Conservation (phyloP, 2,797 vertebrate species). For the Lepidocolaptes lacrymiger region DNA sequence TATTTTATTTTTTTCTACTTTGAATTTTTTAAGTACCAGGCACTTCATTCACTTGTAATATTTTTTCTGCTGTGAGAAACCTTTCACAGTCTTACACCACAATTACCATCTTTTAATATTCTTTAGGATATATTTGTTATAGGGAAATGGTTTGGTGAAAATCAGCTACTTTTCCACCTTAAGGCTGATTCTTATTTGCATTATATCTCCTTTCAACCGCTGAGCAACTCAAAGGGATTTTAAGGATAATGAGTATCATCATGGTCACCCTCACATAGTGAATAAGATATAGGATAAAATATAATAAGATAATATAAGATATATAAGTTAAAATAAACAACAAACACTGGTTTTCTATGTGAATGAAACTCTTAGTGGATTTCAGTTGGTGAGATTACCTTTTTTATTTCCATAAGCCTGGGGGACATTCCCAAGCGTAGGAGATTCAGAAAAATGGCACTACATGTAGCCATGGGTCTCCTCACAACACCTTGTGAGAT, state of each 20-base stretch:
- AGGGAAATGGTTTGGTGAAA: neutral
- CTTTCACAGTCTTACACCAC: neutral
- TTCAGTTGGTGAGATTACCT: rapidly evolving
- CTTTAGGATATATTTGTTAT: neutral
- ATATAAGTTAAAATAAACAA: neutral
- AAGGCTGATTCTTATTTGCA: neutral
- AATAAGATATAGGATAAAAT: neutral
- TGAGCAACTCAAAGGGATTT: neutral
- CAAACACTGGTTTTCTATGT: neutral
- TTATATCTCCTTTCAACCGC: neutral
- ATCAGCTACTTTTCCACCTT: neutral
- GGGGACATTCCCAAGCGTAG: neutral
- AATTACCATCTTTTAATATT: neutral
- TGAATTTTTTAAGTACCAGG: neutral
- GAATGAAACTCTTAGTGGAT: neutral
- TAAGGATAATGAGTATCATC: neutral
- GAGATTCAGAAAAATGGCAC: neutral
- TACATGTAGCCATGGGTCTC: rapidly evolving
- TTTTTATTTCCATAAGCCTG: neutral
- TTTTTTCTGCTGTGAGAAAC: neutral
- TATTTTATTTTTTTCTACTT: neutral
- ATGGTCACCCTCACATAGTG: rapidly evolving
- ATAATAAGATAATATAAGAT: too few relatives aligned
- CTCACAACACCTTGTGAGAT: neutral
- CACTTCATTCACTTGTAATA: neutral